Conservation (phyloP, 1,140 invertebrate genomes). For the Rhynchophorus ferrugineus region DNA sequence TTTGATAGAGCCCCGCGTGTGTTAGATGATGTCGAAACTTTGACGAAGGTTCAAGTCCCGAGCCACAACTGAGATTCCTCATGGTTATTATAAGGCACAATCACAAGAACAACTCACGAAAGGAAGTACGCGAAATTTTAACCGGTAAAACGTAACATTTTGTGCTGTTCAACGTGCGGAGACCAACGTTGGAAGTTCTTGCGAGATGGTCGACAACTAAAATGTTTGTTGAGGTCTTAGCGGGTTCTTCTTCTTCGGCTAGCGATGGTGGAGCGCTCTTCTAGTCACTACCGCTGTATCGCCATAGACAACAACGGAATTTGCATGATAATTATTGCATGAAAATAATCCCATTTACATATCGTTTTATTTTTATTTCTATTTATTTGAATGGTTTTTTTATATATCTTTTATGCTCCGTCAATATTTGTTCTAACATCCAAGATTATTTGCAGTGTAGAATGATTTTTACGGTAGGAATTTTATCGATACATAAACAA, state of each 20-base stretch:
- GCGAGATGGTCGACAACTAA: conserved; percentile 4
- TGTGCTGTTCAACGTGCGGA: background rate
- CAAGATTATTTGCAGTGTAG: no score
- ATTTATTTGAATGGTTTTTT: no score
- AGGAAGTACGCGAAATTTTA: background rate
- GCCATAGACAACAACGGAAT: conserved; percentile 13
- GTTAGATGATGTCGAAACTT: conserved; percentile 14
- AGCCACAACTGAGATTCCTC: conserved; percentile 12
- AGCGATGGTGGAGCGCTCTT: conserved; percentile 10
- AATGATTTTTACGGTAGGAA: no score
- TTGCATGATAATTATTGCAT: conserved; percentile 6
- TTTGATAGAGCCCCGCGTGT: conserved; percentile 18
- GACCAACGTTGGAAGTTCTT: background rate
- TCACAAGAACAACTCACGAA: conserved; percentile 1
- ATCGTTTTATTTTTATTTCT: no score
- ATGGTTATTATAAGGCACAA: conserved; percentile 4
- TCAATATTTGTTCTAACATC: no score
- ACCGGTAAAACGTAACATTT: background rate
- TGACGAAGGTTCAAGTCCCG: conserved; percentile 4
- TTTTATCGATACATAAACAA: no score
- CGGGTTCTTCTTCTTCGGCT: conserved; percentile 9
- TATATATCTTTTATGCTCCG: no score
- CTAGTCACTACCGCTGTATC: conserved; percentile 14
- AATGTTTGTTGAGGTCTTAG: conserved; percentile 16
- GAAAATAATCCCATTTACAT: no score